Base-by-base conservation (phyloP, 1,140 invertebrate genomes). In the Oreohelix idahoensis region DNA sequence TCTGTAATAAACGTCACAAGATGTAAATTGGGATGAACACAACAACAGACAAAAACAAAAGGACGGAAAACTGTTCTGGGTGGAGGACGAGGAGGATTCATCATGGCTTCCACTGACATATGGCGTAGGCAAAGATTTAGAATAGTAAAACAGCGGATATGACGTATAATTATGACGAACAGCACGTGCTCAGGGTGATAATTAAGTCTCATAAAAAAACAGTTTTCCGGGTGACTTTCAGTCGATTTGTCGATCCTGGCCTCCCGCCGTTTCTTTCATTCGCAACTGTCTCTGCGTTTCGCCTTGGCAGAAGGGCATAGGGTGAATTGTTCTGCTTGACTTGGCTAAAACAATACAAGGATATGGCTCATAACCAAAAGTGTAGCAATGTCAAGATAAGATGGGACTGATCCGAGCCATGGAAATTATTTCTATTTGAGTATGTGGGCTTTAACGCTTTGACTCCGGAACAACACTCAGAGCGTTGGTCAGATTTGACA, bases 181-280 rank as follows among this genome's bases (percentile, higher is more conserved):
- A 17, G 78, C 53, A n/a, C 32, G 58, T 36, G 78, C 38, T n/a
- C 38, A n/a, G 42, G 38, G 78, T 39, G 29, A 35, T 58, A 79
- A 69, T 42, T 58, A 66, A 17, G 2, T 42, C 29, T 23, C 5
- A 69, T 42, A 79, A 79, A 42, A 58, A 79, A 79, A 26, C 29
- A 79, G 8, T 36, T 63, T 39, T 15, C 51, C 20, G 4, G 45
- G n/a, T 79, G 49, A 39, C 53, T 39, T 66, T 29, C 26, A 39
- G 36, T 79, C 51, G 51, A 39, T 63, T 66, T 63, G n/a, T 77
- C 45, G 45, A 53, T 49, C 75, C 35, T 13, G 45, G 45, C 29
- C 20, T 45, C 42, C 42, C 42, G 32, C 42, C 42, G 32, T 35
- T 49, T 49, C 75, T 51, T 49, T 32, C n/a, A 32, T 10, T 32